These are phyloP conservation scores for Nesometra sesokonis DNA, from an alignment of 35 echinoderm and acorn worm genomes.

Conservation along the genomic window DNA sequence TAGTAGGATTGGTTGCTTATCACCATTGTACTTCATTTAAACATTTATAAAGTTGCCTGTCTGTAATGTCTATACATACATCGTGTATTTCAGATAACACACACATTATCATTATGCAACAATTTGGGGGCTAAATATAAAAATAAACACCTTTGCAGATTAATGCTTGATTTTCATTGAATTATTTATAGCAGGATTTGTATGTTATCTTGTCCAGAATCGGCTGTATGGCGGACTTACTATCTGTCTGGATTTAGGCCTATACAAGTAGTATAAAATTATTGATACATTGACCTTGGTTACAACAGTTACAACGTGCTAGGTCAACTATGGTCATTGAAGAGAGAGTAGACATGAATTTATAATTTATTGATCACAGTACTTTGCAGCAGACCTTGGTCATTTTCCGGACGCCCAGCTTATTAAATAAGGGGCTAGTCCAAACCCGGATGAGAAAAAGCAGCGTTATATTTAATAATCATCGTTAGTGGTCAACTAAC, in stretches of 20 bases:
- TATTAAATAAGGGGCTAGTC: neutral
- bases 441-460: too few relatives aligned
- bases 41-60: neutral
- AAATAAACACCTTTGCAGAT: neutral
- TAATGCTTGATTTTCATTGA: neutral
- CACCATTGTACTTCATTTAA: neutral
- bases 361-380: neutral
- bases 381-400: neutral
- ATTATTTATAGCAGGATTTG: neutral
- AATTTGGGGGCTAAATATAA: neutral
- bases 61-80: neutral
- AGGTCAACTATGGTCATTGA: neutral
- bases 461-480: neutral
- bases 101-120: too few relatives aligned
- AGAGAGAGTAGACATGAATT: neutral
- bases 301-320: neutral
- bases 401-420: neutral
- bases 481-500: neutral
- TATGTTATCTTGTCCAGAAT: neutral
- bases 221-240: neutral
- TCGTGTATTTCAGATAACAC: too few relatives aligned
- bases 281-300: neutral
- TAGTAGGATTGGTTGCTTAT: neutral
- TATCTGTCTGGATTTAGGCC: neutral
- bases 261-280: neutral